Conservation (phyloP, 2,113 vertebrate genomes). For the Cinclus mexicanus region DNA sequence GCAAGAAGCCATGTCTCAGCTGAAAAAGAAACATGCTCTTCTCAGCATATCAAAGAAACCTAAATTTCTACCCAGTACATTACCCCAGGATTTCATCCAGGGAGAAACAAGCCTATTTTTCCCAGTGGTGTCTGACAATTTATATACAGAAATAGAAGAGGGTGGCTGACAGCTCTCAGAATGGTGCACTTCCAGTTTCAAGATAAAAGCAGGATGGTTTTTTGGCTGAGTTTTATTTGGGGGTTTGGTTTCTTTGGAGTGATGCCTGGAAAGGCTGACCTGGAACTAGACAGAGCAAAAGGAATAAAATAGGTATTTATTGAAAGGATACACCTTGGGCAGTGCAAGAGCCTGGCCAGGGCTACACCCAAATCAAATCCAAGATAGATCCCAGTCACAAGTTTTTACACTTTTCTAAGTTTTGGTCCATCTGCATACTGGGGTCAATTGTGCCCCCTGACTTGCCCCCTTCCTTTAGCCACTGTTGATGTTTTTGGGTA, state of each 20-base stretch:
- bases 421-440: no score
- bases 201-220: background rate
- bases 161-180: background rate
- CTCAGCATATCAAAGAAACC: background rate
- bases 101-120: background rate
- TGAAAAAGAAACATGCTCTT: background rate
- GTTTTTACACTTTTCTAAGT: no score
- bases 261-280: no score
- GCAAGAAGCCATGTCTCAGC: background rate
- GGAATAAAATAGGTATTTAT: no score
- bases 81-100: background rate
- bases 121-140: background rate
- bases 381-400: no score
- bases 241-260: background rate
- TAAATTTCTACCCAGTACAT: background rate
- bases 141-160: background rate
- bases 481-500: no score
- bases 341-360: no score
- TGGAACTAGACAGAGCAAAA: no score
- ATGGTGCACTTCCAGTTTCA: background rate
- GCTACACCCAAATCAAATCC: no score
- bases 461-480: no score
- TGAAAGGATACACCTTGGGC: no score
- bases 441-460: no score
- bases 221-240: background rate